Evolutionary conservation across 2,797 vertebrate species (phyloP), one percentile per base, ranked within the genome.

Genomic region (Syngnathus acus): DNA sequence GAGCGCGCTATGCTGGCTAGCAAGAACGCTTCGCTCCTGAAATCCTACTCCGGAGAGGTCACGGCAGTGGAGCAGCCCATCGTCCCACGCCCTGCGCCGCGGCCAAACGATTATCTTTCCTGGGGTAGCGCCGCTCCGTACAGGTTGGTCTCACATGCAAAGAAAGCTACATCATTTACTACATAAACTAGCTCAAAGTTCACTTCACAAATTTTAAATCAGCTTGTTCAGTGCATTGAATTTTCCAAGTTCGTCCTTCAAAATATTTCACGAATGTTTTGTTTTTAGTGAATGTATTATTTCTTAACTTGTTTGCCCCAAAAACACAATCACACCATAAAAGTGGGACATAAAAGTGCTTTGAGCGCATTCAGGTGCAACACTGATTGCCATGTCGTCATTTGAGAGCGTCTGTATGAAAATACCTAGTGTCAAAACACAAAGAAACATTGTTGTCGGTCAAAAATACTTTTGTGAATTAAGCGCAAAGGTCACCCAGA

Each of bases 1-100:
- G 96, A 99, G 88, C 89, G 97, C 65, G 95, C 97, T 68, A 95
- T 99, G 96, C 90, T 98, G 90, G 97, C 97, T 88, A 99, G 95
- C 86, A 98, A 98, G 80, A 99, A 98, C 0, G 96, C 95, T 68
- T 97, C 96, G 9, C 94, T 98, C 65, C 94, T 99, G 80, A 98
- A 98, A 73, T 95, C 97, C 9, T 98, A 97, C 90, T 95, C 95
- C 19, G 95, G 97, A 72, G 97, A 98, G 0, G 90, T 97, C 80
- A 94, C 94, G 0, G 96, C 95, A 0, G 95, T 98, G 91, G 97
- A 99, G 86, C 96, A 98, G 89, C 97, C 97, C 2, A 98, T 99
- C 5, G 95, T 97, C 16, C 95, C 97, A 1, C 93, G 96, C 0
- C 96, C 96, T 0, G 96, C 97, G 1, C 96, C 96, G 0, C 92